phyloP scores from a whole-genome alignment of 2,888 invertebrate species.

The Lobophora halterata region DNA sequence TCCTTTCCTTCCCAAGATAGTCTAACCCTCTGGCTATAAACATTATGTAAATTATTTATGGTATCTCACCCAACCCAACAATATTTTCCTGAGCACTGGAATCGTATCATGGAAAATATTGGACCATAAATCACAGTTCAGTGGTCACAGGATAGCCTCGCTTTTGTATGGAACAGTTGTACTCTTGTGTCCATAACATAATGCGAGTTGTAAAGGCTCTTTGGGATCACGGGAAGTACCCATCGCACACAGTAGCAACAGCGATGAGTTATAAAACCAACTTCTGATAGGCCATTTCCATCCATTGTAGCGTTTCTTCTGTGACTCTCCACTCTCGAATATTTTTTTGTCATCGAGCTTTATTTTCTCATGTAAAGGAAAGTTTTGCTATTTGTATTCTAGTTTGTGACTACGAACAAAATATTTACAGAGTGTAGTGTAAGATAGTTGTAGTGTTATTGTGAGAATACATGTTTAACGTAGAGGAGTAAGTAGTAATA shows the following conservation, averaged over 20 bases:
- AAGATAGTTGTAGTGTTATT: slow-evolving; percentile 4
- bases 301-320: slow-evolving; percentile 43
- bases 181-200: slow-evolving; percentile 55
- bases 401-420: slow-evolving; percentile 6
- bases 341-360: slow-evolving; percentile 22
- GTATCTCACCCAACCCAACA: slow-evolving; percentile 46
- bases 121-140: slow-evolving; percentile 58
- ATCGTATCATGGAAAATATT: slow-evolving; percentile 54
- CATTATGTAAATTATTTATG: slow-evolving; percentile 51
- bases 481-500: too few species aligned
- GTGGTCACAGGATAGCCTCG: slow-evolving; percentile 49
- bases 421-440: slow-evolving; percentile 6
- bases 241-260: slow-evolving; percentile 43
- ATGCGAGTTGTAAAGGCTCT: slow-evolving; percentile 60
- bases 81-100: slow-evolving; percentile 38
- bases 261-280: slow-evolving; percentile 55
- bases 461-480: neutral
- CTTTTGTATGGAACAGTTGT: slow-evolving; percentile 50
- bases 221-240: slow-evolving; percentile 57
- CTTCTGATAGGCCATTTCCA: slow-evolving; percentile 53
- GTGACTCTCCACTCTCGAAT: slow-evolving; percentile 31
- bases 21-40: slow-evolving; percentile 19
- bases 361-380: slow-evolving; percentile 9
- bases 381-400: slow-evolving; percentile 16
- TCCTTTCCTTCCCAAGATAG: too few species aligned